Evolutionary conservation across 2,113 vertebrate genomes (phyloP).

Genomic region (Arizona elegans): DNA sequence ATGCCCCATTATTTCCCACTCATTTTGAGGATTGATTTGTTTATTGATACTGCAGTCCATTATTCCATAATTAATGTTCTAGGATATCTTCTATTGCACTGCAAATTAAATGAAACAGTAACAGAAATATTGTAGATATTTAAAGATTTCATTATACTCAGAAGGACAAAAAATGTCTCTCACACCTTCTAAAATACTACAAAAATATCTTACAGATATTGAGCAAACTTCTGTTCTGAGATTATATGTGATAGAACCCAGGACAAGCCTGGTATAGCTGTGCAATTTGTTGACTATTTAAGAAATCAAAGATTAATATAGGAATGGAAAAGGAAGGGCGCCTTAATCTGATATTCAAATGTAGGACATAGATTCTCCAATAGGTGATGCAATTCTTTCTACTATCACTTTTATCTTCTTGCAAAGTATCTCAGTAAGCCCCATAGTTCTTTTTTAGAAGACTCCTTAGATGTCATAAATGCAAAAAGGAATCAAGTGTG

Average conservation of each 20-base stretch:
- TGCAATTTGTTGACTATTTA: neutral
- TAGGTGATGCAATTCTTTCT: neutral
- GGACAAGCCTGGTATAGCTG: neutral
- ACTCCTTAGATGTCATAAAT: conserved; percentile 22
- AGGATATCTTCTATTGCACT: neutral
- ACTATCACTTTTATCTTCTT: conserved; percentile 14
- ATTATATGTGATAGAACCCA: neutral
- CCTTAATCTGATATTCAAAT: neutral
- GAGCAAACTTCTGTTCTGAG: neutral
- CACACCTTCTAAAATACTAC: neutral
- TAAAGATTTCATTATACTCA: neutral
- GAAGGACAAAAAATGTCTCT: neutral
- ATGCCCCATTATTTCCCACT: neutral
- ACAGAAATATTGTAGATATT: neutral
- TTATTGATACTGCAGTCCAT: neutral
- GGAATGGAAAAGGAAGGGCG: neutral
- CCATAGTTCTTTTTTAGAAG: conserved; percentile 25
- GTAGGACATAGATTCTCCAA: too few species aligned
- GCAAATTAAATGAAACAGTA: neutral
- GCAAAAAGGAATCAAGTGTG: neutral
- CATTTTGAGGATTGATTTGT: neutral
- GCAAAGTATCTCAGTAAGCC: conserved; percentile 21
- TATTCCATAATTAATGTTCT: neutral
- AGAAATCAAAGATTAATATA: neutral
- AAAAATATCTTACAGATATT: neutral